Base-by-base conservation (phyloP, 2,888 invertebrate species). In the Terebella lapidaria region DNA sequence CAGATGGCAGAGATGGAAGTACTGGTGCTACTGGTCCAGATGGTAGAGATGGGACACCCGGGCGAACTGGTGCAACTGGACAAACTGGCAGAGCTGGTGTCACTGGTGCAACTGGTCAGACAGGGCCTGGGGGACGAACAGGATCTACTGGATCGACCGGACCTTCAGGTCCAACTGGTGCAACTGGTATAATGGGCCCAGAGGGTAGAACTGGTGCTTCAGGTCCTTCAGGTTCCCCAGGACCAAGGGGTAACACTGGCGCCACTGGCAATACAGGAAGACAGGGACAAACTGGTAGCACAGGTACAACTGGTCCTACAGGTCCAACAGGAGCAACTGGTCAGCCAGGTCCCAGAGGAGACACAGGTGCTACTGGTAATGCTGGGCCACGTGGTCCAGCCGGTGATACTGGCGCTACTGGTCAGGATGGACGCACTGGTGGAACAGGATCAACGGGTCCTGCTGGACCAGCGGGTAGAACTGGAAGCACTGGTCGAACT, bases 301-400 rank as follows among this genome's bases (percentile, higher is more conserved):
- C n/a, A n/a, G 49, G 49, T 49, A 22, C 10, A 49, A 15, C 52
- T 10, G 60, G 60, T 29, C 5, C 42, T n/a, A 47, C n/a, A n/a
- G 61, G 61, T 22, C 10, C 2, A 22, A 49, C 62, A 18, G 62
- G 62, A 10, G 26, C 27, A 1, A 45, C 61, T 29, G 61, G 63
- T 20, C 28, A 29, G 18, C 54, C 60, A 26, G 63, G 63, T 2
- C 30, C 54, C 22, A 63, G 55, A 10, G 63, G 63, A 1, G 24
- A 1, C 26, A 57, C 54, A 5, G 63, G 63, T 3, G n/a, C 51
- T 1, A 60, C 29, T 24, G 63, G 63, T 24, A 45, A 3, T 5
- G 49, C 10, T 28, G 53, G 53, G 5, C 53, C 53, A 28, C 10
- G 27, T 28, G 53, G 53, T 53, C 5, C 15, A 10, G 22, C 53